Conservation (phyloP, 1,140 invertebrate genomes). For the Drosophila ficusphila region DNA sequence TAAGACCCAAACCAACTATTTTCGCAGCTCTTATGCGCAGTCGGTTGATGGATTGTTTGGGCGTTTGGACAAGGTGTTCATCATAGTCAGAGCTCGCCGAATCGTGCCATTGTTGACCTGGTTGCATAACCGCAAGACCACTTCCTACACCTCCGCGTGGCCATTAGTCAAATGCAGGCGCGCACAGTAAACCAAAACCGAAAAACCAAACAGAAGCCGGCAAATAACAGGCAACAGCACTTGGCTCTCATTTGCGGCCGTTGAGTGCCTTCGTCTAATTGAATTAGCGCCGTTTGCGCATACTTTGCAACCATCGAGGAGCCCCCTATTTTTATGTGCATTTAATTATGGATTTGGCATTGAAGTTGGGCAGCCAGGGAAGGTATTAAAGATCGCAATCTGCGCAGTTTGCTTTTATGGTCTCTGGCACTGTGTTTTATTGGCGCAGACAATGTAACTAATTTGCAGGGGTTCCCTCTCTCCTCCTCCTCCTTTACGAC, state of each 20-base stretch:
- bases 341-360: constrained; percentile 63
- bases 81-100: constrained; percentile 53
- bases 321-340: constrained; percentile 56
- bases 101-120: constrained; percentile 66
- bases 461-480: constrained; percentile 50
- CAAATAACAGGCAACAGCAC: constrained; percentile 8
- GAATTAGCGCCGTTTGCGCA: constrained; percentile 66
- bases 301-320: constrained; percentile 21
- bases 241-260: constrained; percentile 37
- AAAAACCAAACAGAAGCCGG: constrained; percentile 32
- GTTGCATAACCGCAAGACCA: constrained; percentile 67
- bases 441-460: constrained; percentile 73
- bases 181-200: too few species aligned
- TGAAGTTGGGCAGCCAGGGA: constrained; percentile 30
- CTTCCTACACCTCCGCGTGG: constrained; percentile 59
- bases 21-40: constrained; percentile 35
- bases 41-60: constrained; percentile 49
- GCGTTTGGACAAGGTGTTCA: constrained; percentile 55
- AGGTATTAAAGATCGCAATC: constrained; percentile 36
- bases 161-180: constrained; percentile 62
- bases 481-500: constrained; percentile 15
- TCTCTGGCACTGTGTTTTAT: constrained; percentile 72
- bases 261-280: constrained; percentile 62
- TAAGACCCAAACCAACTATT: constrained; percentile 17
- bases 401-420: constrained; percentile 44